Conservation (phyloP, 1,140 invertebrate genomes). For the Zaprionus kolodkinae region DNA sequence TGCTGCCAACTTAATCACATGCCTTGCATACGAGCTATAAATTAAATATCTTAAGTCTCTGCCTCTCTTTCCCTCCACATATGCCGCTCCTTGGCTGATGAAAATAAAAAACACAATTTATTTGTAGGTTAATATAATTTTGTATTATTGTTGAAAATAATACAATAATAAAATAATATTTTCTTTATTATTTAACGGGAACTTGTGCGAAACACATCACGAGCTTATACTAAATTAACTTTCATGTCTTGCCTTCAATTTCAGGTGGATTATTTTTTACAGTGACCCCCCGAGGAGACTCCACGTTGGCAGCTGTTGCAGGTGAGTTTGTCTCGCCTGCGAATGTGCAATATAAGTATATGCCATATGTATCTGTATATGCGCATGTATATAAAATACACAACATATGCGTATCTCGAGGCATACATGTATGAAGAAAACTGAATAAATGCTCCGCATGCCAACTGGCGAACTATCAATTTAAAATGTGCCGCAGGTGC, state of each 20-base stretch:
- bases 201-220: background rate
- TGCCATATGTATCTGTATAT: background rate
- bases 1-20: background rate
- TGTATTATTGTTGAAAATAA: background rate
- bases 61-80: background rate
- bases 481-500: slow-evolving; percentile 68
- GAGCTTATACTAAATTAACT: slow-evolving; percentile 32
- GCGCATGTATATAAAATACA: slow-evolving; percentile 8
- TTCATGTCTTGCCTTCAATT: slow-evolving; percentile 25
- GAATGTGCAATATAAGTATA: slow-evolving; percentile 8
- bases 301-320: slow-evolving; percentile 55
- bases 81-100: background rate
- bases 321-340: slow-evolving; percentile 47
- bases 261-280: slow-evolving; percentile 53
- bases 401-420: background rate
- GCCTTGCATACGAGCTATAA: background rate
- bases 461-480: slow-evolving; percentile 56
- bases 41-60: slow-evolving; percentile 1
- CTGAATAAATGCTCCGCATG: slow-evolving; percentile 58
- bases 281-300: slow-evolving; percentile 38
- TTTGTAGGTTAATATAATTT: slow-evolving; percentile 7
- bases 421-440: slow-evolving; percentile 17
- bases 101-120: slow-evolving; percentile 3
- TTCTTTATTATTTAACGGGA: slow-evolving; percentile 8
- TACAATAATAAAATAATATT: background rate